Base-by-base conservation (phyloP, 2,113 vertebrate genomes). In the Takifugu bimaculatus region DNA sequence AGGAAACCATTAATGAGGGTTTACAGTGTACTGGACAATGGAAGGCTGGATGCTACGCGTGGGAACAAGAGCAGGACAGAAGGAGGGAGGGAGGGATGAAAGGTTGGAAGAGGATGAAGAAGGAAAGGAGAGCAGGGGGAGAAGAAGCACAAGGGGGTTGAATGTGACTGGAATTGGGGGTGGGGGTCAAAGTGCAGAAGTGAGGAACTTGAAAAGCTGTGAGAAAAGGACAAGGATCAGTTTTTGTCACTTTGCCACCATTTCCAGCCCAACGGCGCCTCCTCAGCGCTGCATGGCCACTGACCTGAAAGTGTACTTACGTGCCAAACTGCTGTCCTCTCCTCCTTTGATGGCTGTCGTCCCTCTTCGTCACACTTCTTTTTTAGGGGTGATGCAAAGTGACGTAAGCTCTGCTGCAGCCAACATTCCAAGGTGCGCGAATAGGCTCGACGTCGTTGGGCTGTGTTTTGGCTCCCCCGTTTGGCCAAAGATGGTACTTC, bases 1-100 rank as follows among this genome's bases (percentile, higher is more conserved):
- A 92, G 91, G 90, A 92, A 92, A 74, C 90, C 88, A 92, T 92
- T 91, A 89, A 90, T 83, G 84, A 88, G 87, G 86, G 90, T 88
- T 90, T 90, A 39, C 35, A 10, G 35, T 39, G 89, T 91, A 88
- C 90, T 91, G 86, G 76, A 91, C 89, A 88, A 87, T 86, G 81
- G 86, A 70, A 62, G 77, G 74, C 82, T 29, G 72, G 63, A 80
- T 47, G 50, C 75, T 65, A 68, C 72, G 77, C 87, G 87, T 85
- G 84, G 90, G 84, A 79, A 60, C 70, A 53, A 58, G 60, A 68
- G 63, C 68, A 77, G 76, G 77, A 70, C 68, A 65, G 60, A 64
- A 62, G 75, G 66, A 79, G 71, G 61, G 66, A 82, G 63, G 67
- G 68, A 76, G 52, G 28, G 28, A 82, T 61, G 68, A 64, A 75